Base-by-base conservation (phyloP, 1,140 invertebrate species). In the Teleopsis dalmanni region DNA sequence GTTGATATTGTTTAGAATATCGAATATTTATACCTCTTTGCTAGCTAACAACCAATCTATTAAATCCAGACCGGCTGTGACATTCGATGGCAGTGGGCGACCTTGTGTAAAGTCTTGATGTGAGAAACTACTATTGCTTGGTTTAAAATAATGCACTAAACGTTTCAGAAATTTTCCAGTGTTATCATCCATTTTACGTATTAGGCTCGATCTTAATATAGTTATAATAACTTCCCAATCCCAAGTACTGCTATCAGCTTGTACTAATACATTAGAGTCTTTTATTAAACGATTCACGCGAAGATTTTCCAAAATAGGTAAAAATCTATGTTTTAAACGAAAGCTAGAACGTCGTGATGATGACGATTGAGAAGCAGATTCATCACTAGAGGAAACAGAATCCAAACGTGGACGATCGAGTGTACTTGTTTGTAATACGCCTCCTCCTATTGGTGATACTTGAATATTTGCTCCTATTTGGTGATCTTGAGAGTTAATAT, bases 81-180 rank as follows among this genome's bases (percentile, higher is more conserved):
- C 85, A 54, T 84, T 80, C 22, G 82, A 77, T 10, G 80, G 75
- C 14, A 75, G 73, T 47, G 60, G 76, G 71, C 64, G 75, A 10
- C 55, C 60, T 40, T 50, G 75, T 50, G 60, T 75, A 62, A 65
- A 77, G 75, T 70, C 82, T 72, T 68, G 87, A 58, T 76, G 93
- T 73, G 70, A 92, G 72, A 91, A 95, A 43, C 83, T 82, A 66
- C 92, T 89, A 44, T 83, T 86, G 14, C 85, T 88, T 0, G 93
- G 93, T 65, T 87, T 87, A 61, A 85, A 89, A 67, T 92, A 96
- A 51, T 86, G 82, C 1, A 94, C 75, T 3, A 98, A 75, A 26
- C 84, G 80, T 50, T 84, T 82, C 1, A 92, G 75, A 73, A 95
- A 95, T n/a, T 79, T 68, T 38, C 80, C 81, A 62, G 87, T 80